Conservation (phyloP, 2,888 invertebrate genomes). For the Ditula angustiorana region DNA sequence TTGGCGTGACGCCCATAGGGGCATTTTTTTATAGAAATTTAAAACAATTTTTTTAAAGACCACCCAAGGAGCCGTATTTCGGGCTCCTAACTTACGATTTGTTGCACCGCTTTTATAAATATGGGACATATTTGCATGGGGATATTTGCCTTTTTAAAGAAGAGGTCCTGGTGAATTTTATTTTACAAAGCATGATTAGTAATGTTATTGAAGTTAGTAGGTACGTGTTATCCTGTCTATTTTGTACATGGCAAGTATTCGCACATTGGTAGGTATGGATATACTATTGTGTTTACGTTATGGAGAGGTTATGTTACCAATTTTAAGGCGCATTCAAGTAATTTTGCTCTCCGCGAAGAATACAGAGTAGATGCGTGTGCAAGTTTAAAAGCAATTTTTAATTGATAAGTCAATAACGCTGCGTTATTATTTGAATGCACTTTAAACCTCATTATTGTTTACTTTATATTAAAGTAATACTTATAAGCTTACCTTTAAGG, state of each 20-base stretch:
- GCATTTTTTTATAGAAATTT: too few species aligned
- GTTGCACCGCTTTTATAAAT: too few species aligned
- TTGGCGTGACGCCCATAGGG: too few species aligned
- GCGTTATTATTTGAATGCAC: neutral
- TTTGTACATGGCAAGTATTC: constrained; percentile 47
- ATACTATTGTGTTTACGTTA: constrained; percentile 5
- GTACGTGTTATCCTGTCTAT: constrained; percentile 66
- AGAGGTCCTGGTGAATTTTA: neutral
- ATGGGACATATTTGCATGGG: too few species aligned
- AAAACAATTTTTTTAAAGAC: too few species aligned
- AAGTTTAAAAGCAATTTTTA: too few species aligned
- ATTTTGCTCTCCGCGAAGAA: neutral
- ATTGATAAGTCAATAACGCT: too few species aligned
- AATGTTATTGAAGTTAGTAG: constrained; percentile 36
- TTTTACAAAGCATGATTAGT: constrained; percentile 17
- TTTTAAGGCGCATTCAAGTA: constrained; percentile 14
- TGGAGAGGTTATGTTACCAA: neutral
- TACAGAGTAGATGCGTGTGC: too few species aligned
- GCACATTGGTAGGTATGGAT: too few species aligned
- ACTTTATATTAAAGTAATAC: constrained; percentile 76
- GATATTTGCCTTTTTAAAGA: neutral
- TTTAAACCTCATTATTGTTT: constrained; percentile 46
- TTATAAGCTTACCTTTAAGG: constrained; percentile 68
- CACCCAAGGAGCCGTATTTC: too few species aligned
- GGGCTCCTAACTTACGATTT: too few species aligned